Conservation (phyloP, 1,140 invertebrate species). For the Solen grandis region DNA sequence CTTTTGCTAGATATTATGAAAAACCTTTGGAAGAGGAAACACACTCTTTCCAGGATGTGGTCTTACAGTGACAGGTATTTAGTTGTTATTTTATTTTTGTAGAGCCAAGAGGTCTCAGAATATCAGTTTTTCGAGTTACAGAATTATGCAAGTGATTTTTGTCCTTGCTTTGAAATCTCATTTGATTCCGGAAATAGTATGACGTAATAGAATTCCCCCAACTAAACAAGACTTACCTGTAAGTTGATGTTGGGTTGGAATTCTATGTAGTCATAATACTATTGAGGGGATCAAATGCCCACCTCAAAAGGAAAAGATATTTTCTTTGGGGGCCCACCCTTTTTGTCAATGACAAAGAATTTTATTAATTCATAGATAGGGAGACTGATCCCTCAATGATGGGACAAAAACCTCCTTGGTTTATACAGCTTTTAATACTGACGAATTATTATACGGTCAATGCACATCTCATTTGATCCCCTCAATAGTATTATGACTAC, state of each 20-base stretch:
- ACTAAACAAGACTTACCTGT: slow-evolving; percentile 28
- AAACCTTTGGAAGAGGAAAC: neutral
- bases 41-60: neutral
- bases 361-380: too few species aligned
- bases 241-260: too few species aligned
- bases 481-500: too few species aligned
- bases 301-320: too few species aligned
- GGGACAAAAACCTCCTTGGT: too few species aligned
- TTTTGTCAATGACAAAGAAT: too few species aligned
- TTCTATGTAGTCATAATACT: too few species aligned
- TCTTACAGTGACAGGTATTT: neutral
- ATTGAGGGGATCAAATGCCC: slow-evolving; percentile 29
- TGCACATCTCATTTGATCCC: slow-evolving; percentile 47
- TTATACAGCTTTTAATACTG: slow-evolving; percentile 38
- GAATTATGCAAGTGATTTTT: neutral
- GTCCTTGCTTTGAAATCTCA: slow-evolving; percentile 18
- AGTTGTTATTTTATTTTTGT: neutral
- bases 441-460: slow-evolving; percentile 9
- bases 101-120: too few species aligned
- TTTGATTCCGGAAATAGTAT: too few species aligned
- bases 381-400: too few species aligned
- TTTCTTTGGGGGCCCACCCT: too few species aligned
- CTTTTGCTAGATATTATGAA: slow-evolving; percentile 21
- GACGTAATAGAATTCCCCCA: slow-evolving; percentile 30
- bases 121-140: neutral